A percentile compares a stretch with the other conserved stretches of the same genome.
These are phyloP conservation scores for Papilio elwesi DNA, from an alignment of 2,888 invertebrate genomes.

Conservation along the genomic window DNA sequence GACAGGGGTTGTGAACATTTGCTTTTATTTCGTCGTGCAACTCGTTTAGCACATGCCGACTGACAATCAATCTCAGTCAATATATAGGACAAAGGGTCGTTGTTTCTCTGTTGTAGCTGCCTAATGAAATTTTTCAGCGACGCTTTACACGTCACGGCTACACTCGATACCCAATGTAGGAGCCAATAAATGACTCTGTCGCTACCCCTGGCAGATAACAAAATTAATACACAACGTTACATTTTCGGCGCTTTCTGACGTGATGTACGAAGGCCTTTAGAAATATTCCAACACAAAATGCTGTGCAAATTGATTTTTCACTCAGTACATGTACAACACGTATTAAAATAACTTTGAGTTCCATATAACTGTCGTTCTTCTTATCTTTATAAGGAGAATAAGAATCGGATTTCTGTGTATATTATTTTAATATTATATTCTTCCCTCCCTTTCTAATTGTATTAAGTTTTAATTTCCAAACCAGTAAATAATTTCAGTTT, in stretches of 20 bases:
- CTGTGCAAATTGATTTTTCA: background rate
- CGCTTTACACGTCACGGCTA: constrained; percentile 50
- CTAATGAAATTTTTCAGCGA: constrained; percentile 72
- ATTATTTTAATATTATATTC: too few relatives aligned
- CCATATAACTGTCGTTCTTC: background rate
- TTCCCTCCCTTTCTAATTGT: too few relatives aligned
- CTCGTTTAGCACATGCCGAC: constrained; percentile 78
- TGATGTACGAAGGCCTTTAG: background rate
- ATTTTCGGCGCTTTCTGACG: constrained; percentile 2
- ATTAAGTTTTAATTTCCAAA: too few relatives aligned
- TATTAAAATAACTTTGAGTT: background rate
- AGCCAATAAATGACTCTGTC: constrained; percentile 38
- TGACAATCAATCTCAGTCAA: constrained; percentile 83
- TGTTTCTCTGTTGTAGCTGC: constrained; percentile 68
- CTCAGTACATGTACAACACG: background rate
- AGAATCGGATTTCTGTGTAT: too few relatives aligned
- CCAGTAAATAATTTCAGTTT: too few relatives aligned
- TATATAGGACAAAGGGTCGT: constrained; percentile 76
- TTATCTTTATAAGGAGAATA: too few relatives aligned
- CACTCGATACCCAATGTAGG: constrained; percentile 35
- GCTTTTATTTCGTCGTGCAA: constrained; percentile 76
- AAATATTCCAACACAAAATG: background rate
- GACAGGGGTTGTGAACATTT: constrained; percentile 75
- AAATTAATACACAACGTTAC: constrained; percentile 29
- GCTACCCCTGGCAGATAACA: constrained; percentile 23